phyloP scores from a whole-genome alignment of 2,797 vertebrate species.

The Parotocinclus haroldoi region DNA sequence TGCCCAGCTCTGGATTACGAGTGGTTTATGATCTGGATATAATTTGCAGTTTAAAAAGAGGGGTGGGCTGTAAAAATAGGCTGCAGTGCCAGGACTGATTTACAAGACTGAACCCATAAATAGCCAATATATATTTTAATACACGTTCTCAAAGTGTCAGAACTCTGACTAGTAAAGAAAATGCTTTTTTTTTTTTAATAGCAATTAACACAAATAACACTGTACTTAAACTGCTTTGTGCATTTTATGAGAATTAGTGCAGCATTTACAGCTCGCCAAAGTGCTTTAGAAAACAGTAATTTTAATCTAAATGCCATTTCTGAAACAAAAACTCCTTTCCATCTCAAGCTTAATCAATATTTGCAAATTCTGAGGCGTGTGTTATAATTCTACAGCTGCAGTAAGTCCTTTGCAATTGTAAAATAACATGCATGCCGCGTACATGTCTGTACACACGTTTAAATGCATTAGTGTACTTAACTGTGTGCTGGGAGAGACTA shows the following conservation, averaged over 20 bases:
- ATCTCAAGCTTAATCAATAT: slow-evolving; percentile 37
- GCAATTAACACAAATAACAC: slow-evolving; percentile 23
- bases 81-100: slow-evolving; percentile 4
- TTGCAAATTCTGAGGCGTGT: background rate
- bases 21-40: background rate
- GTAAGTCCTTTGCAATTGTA: no score
- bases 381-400: no score
- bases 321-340: no score
- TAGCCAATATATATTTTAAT: slow-evolving; percentile 33
- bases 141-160: slow-evolving; percentile 31
- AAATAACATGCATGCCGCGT: no score
- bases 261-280: slow-evolving; percentile 53
- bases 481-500: no score
- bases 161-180: slow-evolving; percentile 30
- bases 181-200: slow-evolving; percentile 36
- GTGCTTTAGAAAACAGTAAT: slow-evolving; percentile 41
- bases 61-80: background rate
- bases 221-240: slow-evolving; percentile 23
- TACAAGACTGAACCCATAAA: slow-evolving; percentile 32
- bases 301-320: no score
- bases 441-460: no score
- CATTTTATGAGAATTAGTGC: slow-evolving; percentile 38
- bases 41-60: background rate
- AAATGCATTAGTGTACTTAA: no score
- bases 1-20: slow-evolving; percentile 2